Base-by-base conservation (phyloP, 1,140 invertebrate genomes). In the Drosophila obscura region DNA sequence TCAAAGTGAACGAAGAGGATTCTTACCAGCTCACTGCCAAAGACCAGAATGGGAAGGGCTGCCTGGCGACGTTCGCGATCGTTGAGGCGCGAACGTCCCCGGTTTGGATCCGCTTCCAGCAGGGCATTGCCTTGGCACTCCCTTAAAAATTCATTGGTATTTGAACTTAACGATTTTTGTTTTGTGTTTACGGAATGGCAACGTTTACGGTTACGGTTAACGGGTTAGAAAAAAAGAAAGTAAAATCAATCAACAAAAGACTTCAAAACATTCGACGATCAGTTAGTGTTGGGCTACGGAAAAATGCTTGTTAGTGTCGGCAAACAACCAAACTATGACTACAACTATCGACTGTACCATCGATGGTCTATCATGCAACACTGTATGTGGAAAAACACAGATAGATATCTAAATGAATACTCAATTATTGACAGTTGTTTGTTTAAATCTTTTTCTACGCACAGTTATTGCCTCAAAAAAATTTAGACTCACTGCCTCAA, bases 51-150 rank as follows among this genome's bases (percentile, higher is more conserved):
- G 2, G 97, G 96, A 43, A 97, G 91, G 0, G 96, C 96, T 8
- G 97, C 97, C 92, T 98, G 97, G 82, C 97, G 96, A 74, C 96
- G 95, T 80, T 98, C 97, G 71, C 96, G 94, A 85, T 98, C 97
- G 39, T 95, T 96, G 8, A 96, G 93, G 83, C 95, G 96, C 53
- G 95, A 96, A 6, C 93, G 92, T 8, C 92, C 91, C 69, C 90
- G 93, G 90, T 92, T 94, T 57, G 93, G 92, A 88, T 94, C 93
- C 9, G 90, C 92, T 48, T 94, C 93, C 31, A 92, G 75, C 39
- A 93, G 71, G 5, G 89, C 92, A 24, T 94, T 94, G 66, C 94
- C 83, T 66, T 96, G 94, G 71, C 94, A 95, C 90, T 96, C 95
- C 59, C 95, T 93, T 11, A 96, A 94, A 91, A 95, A 96, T 92